Percentiles rank a stretch among this genome's conserved stretches.
These are phyloP conservation scores for Morpho deidamia DNA, from an alignment of 2,888 invertebrate genomes.

Conservation along the genomic window DNA sequence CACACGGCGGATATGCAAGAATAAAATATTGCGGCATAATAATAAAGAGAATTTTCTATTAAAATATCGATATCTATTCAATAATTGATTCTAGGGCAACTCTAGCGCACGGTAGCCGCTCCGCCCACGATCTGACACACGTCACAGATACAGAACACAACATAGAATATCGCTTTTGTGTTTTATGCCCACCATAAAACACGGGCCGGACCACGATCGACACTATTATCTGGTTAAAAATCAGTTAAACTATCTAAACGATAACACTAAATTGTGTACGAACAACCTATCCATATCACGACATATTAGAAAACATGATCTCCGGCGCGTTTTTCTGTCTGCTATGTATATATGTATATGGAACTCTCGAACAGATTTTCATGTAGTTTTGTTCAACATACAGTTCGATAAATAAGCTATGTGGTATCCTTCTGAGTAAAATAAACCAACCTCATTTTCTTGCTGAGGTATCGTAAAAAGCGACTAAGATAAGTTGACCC, in stretches of 20 bases:
- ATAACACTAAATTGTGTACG: no score
- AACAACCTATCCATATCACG: no score
- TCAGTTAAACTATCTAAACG: slow-evolving; percentile 1
- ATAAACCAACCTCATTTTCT: no score
- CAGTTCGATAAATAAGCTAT: not conserved
- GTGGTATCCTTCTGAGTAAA: no score
- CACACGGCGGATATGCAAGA: no score
- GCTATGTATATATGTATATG: no score
- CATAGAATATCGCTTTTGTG: slow-evolving; percentile 53
- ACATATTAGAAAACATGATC: no score
- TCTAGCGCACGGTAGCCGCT: slow-evolving; percentile 45
- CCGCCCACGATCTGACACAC: slow-evolving; percentile 47
- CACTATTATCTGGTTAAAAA: slow-evolving; percentile 4
- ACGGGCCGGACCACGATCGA: slow-evolving; percentile 31
- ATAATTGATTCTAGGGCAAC: slow-evolving; percentile 8
- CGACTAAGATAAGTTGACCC: no score
- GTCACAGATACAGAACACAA: slow-evolving; percentile 54
- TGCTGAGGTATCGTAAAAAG: no score
- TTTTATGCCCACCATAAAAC: slow-evolving; percentile 54
- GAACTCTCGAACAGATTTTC: not conserved
- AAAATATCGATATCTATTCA: slow-evolving; percentile 19
- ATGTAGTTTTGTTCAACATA: not conserved
- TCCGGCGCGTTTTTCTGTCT: no score
- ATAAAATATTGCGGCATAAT: no score
- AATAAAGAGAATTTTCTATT: no score